Evolutionary conservation across 2,888 invertebrate species (phyloP).

Genomic region (Acanthosoma haemorrhoidale): DNA sequence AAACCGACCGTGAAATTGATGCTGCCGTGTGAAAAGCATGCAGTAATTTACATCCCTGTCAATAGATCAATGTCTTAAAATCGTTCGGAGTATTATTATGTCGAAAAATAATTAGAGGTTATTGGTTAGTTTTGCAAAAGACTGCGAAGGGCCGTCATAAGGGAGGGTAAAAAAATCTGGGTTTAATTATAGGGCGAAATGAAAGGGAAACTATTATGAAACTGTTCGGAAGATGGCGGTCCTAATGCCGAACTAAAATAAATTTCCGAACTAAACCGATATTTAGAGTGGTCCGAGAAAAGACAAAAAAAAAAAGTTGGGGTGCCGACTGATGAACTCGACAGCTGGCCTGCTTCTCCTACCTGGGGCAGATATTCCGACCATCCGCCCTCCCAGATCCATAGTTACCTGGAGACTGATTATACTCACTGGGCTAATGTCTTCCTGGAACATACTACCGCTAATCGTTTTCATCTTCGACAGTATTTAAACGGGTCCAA

Average conservation of each 20-base stretch:
- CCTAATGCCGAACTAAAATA: background rate
- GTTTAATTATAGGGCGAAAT: background rate
- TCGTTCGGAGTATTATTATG: background rate
- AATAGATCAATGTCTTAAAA: background rate
- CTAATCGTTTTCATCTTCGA: too few relatives aligned
- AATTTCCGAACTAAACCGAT: background rate
- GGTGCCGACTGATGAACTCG: background rate
- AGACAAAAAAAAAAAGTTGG: background rate
- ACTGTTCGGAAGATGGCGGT: background rate
- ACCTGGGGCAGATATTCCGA: background rate
- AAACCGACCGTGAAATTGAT: too few relatives aligned
- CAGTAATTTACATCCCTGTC: background rate
- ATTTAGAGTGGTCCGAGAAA: background rate
- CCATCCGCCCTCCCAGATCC: background rate
- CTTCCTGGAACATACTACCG: background rate
- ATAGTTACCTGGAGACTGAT: background rate
- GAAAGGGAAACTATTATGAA: background rate
- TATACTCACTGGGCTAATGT: background rate
- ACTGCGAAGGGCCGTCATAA: background rate
- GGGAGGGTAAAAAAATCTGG: background rate
- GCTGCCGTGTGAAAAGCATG: background rate
- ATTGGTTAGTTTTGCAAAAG: background rate
- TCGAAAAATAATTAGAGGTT: background rate
- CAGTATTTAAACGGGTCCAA: too few relatives aligned
- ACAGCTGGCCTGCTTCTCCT: too few relatives aligned